Evolutionary conservation across 2,888 invertebrate species (phyloP).

Genomic region (Archaeoteleia sp.): DNA sequence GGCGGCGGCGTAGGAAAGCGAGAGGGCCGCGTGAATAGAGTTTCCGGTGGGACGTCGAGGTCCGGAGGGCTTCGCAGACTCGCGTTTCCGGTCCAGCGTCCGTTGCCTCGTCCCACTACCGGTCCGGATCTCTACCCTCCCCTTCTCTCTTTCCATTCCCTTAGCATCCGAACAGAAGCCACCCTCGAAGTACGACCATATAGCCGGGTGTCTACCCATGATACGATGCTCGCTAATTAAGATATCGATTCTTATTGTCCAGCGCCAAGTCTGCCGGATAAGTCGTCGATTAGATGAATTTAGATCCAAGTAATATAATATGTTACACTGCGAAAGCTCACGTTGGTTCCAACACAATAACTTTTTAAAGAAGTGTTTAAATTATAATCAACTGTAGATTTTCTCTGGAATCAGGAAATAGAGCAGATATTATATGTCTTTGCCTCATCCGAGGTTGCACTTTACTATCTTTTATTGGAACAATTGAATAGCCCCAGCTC

Average conservation of each 20-base stretch:
- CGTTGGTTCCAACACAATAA: too few relatives aligned
- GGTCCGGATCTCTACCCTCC: constrained; percentile 62
- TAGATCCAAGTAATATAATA: constrained; percentile 7
- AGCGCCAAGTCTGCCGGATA: constrained; percentile 64
- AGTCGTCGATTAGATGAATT: constrained; percentile 26
- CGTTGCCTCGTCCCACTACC: constrained; percentile 65
- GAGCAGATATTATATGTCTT: too few relatives aligned
- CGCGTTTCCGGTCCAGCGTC: constrained; percentile 75
- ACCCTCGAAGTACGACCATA: constrained; percentile 42
- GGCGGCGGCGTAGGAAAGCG: constrained; percentile 66
- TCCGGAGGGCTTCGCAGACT: constrained; percentile 72
- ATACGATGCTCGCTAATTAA: constrained; percentile 72
- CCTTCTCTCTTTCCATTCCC: constrained; percentile 54
- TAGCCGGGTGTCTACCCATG: constrained; percentile 55
- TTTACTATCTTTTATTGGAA: too few relatives aligned
- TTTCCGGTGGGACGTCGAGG: constrained; percentile 74
- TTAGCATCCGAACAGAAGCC: constrained; percentile 49
- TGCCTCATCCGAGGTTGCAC: too few relatives aligned
- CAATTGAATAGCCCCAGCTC: too few relatives aligned
- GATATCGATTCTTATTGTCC: constrained; percentile 75
- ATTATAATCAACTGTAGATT: too few relatives aligned
- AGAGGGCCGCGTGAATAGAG: constrained; percentile 73
- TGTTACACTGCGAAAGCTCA: too few relatives aligned
- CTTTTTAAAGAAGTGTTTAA: too few relatives aligned
- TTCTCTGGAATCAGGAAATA: too few relatives aligned